Base-by-base conservation (phyloP, 2,888 invertebrate genomes). In the Lingula anatina region DNA sequence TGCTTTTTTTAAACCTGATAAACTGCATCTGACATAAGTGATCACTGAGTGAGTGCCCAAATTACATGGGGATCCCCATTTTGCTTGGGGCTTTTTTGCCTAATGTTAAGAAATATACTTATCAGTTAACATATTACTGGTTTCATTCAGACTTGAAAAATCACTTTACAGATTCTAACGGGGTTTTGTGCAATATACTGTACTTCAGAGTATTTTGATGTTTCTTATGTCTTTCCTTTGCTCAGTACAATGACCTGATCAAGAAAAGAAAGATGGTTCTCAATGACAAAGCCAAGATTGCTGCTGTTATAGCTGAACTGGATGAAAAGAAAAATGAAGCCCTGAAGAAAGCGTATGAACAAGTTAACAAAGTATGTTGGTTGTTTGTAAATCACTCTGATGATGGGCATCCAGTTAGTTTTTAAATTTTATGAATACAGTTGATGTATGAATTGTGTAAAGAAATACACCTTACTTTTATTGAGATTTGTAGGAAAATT, bases 311-410 rank as follows among this genome's bases (percentile, higher is more conserved):
- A 66, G 82, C 83, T 21, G 88, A 90, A 70, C 81, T 97, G 70
- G 97, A 99, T 76, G 85, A 87, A 65, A 90, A 93, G 79, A 97
- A 97, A 77, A 86, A 87, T 66, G 83, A 83, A 57, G 88, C 90
- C 9, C 79, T 97, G 18, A 79, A 85, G 47, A 80, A 84, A 47
- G 96, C 97, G 2, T 90, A 89, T 83, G 83, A 85, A 39, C 73
- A 83, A 72, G 93, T 99, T 0, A 92, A 92, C 72, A 81, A 83
- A 66, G 80, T 80, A 57, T 47, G 49, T 40, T 28, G 9, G 23
- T 27, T 24, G 2, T 27, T 43, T 15, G 18, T 15, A 40, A 15
- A 21, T 21, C 23, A n/a, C 35, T 31, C 9, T 31, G n/a, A 31
- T 9, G 9, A n/a, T 31, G n/a, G 9, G 35, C 9, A 31, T 31